phyloP scores from a whole-genome alignment of 1,140 invertebrate genomes.

The Eriocheir sinensis region DNA sequence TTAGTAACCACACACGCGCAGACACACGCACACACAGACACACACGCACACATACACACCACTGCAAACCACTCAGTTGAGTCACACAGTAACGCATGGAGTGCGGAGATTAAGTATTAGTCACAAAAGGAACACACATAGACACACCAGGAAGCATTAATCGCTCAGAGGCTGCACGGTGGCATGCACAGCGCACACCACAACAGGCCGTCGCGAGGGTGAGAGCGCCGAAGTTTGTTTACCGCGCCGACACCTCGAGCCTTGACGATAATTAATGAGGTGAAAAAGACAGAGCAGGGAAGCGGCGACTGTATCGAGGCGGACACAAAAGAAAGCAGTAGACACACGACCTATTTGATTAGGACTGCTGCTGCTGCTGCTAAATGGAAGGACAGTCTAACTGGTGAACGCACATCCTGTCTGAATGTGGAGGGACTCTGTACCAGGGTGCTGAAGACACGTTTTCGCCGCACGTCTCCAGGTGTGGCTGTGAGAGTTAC shows the following conservation, averaged over 20 bases:
- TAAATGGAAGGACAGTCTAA: not conserved
- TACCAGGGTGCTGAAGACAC: too few species aligned
- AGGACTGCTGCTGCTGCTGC: not conserved
- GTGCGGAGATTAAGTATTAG: not conserved
- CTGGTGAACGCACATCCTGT: not conserved
- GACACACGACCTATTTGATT: not conserved
- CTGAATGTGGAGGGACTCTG: not conserved
- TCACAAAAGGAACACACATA: not conserved
- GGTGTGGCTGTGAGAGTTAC: not conserved
- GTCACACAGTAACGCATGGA: not conserved
- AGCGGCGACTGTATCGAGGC: not conserved
- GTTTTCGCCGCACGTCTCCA: not conserved
- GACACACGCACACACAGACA: conserved; percentile 36
- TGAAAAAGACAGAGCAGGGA: not conserved
- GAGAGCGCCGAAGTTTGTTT: not conserved
- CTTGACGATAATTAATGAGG: not conserved
- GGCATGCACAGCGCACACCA: not conserved
- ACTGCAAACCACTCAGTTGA: not conserved
- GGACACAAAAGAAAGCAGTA: not conserved
- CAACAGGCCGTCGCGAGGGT: not conserved
- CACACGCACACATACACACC: conserved; percentile 3
- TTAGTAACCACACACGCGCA: not conserved
- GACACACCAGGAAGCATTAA: conserved; percentile 15
- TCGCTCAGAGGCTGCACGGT: not conserved
- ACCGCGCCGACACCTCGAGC: not conserved